phyloP scores from a whole-genome alignment of 2,113 vertebrate genomes.

The Platycercus adscitus region DNA sequence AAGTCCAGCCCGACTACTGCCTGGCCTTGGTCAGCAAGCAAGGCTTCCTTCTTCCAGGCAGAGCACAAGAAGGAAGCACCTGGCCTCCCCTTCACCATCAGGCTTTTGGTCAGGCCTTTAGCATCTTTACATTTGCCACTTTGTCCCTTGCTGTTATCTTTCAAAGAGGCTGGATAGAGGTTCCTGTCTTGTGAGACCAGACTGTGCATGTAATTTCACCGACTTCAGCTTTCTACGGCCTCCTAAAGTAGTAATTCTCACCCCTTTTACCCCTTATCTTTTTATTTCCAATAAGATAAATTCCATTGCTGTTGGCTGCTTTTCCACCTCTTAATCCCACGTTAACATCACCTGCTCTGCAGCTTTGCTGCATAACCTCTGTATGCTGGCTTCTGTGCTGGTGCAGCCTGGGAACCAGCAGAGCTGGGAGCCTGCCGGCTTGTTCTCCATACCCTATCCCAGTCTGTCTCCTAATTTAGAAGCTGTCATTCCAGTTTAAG shows the following conservation, averaged over 20 bases:
- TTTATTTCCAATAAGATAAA: neutral
- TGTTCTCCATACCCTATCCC: neutral
- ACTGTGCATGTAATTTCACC: neutral
- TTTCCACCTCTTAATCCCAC: neutral
- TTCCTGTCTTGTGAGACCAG: neutral
- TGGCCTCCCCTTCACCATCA: neutral
- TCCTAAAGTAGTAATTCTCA: neutral
- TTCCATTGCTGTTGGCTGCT: neutral
- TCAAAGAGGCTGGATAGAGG: neutral
- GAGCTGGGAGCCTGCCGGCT: neutral
- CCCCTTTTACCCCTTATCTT: neutral
- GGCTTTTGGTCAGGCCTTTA: neutral
- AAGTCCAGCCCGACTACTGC: neutral
- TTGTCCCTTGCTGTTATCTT: rapidly evolving
- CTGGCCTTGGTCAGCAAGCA: neutral
- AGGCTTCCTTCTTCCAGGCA: neutral
- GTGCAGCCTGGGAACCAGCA: neutral
- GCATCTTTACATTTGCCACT: rapidly evolving
- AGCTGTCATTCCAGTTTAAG: neutral
- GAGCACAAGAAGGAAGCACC: neutral
- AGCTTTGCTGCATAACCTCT: neutral
- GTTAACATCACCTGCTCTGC: neutral
- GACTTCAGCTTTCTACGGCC: neutral
- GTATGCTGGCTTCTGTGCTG: rapidly evolving
- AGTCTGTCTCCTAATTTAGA: neutral